These are phyloP conservation scores for Acropora tenuis DNA, from an alignment of 64 coral and sea anemone species.

Conservation along the genomic window DNA sequence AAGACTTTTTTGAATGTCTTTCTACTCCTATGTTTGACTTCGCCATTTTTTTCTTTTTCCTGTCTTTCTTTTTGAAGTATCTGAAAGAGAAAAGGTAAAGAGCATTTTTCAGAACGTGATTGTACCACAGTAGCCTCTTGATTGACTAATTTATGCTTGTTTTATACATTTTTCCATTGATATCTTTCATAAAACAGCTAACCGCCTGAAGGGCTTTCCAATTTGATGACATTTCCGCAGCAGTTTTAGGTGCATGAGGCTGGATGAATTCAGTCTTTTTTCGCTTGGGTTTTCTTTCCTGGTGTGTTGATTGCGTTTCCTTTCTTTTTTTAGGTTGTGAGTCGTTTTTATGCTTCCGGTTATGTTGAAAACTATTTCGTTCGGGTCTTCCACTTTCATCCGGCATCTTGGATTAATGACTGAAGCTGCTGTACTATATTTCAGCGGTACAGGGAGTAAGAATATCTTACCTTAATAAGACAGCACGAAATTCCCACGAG, in stretches of 20 bases:
- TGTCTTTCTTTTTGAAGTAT: constrained; percentile 4
- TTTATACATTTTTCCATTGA: too few relatives aligned
- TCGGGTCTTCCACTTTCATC: neutral
- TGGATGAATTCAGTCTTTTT: constrained; percentile 4
- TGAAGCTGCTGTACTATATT: neutral
- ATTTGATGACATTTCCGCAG: constrained; percentile 85
- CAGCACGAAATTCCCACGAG: neutral
- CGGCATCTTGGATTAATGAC: neutral
- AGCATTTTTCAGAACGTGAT: too few relatives aligned
- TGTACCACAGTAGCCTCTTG: too few relatives aligned
- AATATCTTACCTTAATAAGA: neutral
- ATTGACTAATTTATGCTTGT: too few relatives aligned
- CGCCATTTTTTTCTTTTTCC: neutral
- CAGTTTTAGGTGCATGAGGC: constrained; percentile 69
- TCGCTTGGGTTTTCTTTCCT: constrained; percentile 29
- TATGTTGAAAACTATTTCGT: neutral
- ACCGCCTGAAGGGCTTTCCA: constrained; percentile 83
- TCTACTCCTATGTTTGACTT: neutral
- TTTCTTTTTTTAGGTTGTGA: neutral
- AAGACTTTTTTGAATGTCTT: neutral
- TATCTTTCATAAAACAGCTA: neutral
- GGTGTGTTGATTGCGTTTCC: neutral
- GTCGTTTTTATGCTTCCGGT: neutral
- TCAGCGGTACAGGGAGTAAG: neutral
- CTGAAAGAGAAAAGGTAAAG: neutral